A percentile compares a stretch with the other conserved stretches of the same genome.
Evolutionary conservation across 1,140 invertebrate species (phyloP).

Genomic region (Formica exsecta): DNA sequence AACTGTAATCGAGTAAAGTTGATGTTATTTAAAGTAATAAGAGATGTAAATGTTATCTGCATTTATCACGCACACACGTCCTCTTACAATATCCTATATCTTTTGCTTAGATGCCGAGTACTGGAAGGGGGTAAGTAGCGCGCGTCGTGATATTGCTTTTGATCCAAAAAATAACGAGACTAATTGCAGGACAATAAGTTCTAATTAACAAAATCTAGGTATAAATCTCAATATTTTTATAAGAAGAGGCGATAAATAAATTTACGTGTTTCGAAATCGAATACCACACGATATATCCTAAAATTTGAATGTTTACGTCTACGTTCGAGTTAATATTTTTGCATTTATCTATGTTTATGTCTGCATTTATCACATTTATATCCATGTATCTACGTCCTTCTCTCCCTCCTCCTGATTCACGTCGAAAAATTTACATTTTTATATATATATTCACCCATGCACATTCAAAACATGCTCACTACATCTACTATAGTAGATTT

Average conservation of each 20-base stretch:
- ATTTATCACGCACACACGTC: constrained; percentile 14
- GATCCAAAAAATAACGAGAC: neutral
- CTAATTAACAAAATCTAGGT: neutral
- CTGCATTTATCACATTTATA: too few species aligned
- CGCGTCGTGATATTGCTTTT: neutral
- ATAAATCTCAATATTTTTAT: neutral
- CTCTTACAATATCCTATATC: neutral
- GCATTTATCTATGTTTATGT: too few species aligned
- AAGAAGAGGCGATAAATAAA: neutral
- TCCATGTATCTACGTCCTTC: too few species aligned
- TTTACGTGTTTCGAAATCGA: too few species aligned
- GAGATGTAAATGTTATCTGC: constrained; percentile 75
- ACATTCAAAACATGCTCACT: too few species aligned
- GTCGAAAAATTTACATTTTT: too few species aligned
- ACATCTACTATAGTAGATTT: too few species aligned
- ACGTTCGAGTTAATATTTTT: too few species aligned
- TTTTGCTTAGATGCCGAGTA: neutral
- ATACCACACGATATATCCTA: too few species aligned
- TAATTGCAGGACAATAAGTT: neutral
- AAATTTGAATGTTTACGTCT: too few species aligned
- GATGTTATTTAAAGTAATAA: constrained; percentile 86
- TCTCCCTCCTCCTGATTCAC: too few species aligned
- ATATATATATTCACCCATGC: too few species aligned
- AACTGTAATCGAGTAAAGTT: constrained; percentile 85
- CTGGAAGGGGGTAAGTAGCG: constrained; percentile 32